Evolutionary conservation across 2,797 vertebrate genomes (phyloP).

Genomic region (Euthynnus affinis): DNA sequence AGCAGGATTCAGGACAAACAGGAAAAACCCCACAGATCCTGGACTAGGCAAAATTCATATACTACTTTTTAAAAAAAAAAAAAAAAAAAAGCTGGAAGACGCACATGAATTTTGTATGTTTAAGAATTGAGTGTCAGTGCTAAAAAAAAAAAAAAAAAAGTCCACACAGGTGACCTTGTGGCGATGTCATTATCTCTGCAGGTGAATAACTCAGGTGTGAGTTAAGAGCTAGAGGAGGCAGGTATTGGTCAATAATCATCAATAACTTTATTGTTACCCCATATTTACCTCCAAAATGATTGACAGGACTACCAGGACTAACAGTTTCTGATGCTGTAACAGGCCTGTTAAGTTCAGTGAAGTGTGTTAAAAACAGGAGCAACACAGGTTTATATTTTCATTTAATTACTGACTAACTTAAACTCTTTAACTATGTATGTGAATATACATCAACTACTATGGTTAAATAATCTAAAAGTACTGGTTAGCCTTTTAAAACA

Average conservation of each 20-base stretch:
- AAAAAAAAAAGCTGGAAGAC: conserved; percentile 1
- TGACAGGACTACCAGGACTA: background rate
- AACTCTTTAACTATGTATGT: no score
- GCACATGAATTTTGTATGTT: background rate
- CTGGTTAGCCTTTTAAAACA: no score
- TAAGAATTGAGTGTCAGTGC: background rate
- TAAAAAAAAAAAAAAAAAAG: no score
- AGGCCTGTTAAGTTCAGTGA: background rate
- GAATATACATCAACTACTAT: no score
- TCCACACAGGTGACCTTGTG: background rate
- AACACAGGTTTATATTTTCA: background rate
- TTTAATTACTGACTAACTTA: background rate
- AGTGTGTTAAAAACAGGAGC: background rate
- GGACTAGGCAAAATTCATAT: conserved; percentile 1
- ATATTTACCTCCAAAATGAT: background rate
- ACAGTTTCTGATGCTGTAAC: background rate
- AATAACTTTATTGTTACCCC: background rate
- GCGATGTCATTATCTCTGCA: background rate
- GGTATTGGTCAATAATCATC: background rate
- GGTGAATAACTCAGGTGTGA: background rate
- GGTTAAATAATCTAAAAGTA: no score
- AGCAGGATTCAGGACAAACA: conserved; percentile 26
- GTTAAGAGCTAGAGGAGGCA: background rate
- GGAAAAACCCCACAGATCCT: background rate
- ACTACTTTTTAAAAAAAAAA: no score